A percentile compares a stretch with the other conserved stretches of the same genome.
phyloP scores from a whole-genome alignment of 37 sponge, comb jelly and placozoan species.

The Spongia lamella region DNA sequence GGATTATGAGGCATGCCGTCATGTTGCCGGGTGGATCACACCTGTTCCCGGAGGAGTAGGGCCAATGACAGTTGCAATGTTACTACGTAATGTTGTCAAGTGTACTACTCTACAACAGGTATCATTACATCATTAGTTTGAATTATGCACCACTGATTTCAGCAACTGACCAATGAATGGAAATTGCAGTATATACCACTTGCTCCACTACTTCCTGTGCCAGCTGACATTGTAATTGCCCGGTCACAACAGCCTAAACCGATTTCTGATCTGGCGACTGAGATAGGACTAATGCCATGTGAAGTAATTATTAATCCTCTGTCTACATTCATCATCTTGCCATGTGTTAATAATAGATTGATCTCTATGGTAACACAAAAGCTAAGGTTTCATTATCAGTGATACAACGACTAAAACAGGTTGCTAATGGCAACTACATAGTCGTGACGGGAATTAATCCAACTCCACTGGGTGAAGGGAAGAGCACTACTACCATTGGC shows the following conservation, averaged over 20 bases:
- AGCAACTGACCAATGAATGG: constrained; percentile 47
- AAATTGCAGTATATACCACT: constrained; percentile 75
- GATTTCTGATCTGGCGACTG: constrained; percentile 73
- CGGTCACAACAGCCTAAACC: constrained; percentile 84
- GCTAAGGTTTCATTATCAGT: constrained; percentile 89
- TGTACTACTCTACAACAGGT: constrained; percentile 53
- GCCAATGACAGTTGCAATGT: constrained; percentile 99
- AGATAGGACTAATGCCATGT: constrained; percentile 73
- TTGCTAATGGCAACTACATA: constrained; percentile 77
- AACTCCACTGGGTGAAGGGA: constrained; percentile 96
- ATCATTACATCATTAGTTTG: background rate
- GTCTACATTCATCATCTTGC: background rate
- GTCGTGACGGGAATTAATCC: constrained; percentile 92
- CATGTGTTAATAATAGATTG: constrained; percentile 46
- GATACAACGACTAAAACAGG: constrained; percentile 71
- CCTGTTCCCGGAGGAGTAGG: constrained; percentile 99
- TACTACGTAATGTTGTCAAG: constrained; percentile 83
- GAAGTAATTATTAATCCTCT: constrained; percentile 50
- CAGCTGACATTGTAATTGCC: constrained; percentile 80
- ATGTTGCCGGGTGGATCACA: constrained; percentile 89
- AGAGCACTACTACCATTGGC: constrained; percentile 98
- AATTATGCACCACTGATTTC: background rate
- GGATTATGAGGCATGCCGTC: constrained; percentile 62
- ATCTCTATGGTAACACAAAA: constrained; percentile 84
- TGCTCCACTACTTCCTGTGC: constrained; percentile 75